These are phyloP conservation scores for Muraenolepis orangiensis DNA, from an alignment of 2,797 vertebrate genomes.

Conservation along the genomic window DNA sequence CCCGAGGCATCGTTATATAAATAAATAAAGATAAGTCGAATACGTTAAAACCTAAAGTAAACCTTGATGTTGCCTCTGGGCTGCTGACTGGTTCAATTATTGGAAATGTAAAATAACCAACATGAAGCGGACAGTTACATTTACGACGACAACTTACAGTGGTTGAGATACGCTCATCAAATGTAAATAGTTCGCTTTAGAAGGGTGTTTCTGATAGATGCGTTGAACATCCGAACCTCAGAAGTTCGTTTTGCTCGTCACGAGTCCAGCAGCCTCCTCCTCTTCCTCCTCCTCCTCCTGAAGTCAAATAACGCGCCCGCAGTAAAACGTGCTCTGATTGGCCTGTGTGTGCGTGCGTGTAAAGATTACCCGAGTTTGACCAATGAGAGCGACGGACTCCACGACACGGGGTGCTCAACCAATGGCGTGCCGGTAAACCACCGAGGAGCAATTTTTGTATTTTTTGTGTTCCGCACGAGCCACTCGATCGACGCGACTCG, in stretches of 20 bases:
- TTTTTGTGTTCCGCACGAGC: slow-evolving; percentile 46
- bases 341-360: no score
- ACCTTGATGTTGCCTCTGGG: not conserved
- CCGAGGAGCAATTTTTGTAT: slow-evolving; percentile 63
- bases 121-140: not conserved
- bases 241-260: slow-evolving; percentile 14
- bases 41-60: not conserved
- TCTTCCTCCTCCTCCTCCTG: no score
- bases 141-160: not conserved
- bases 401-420: slow-evolving; percentile 22
- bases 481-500: not conserved
- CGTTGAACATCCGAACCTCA: not conserved
- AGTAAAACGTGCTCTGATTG: slow-evolving; percentile 60
- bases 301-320: slow-evolving; percentile 76
- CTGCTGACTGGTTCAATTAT: not conserved
- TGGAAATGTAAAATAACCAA: not conserved
- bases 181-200: not conserved
- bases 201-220: not conserved
- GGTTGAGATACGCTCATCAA: not conserved
- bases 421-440: slow-evolving; percentile 45
- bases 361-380: not conserved
- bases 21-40: not conserved
- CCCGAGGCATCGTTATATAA: not conserved
- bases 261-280: slow-evolving; percentile 17
- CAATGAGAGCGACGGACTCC: slow-evolving; percentile 51